These are phyloP conservation scores for Melieria picta DNA, from an alignment of 2,888 invertebrate species.

Conservation along the genomic window DNA sequence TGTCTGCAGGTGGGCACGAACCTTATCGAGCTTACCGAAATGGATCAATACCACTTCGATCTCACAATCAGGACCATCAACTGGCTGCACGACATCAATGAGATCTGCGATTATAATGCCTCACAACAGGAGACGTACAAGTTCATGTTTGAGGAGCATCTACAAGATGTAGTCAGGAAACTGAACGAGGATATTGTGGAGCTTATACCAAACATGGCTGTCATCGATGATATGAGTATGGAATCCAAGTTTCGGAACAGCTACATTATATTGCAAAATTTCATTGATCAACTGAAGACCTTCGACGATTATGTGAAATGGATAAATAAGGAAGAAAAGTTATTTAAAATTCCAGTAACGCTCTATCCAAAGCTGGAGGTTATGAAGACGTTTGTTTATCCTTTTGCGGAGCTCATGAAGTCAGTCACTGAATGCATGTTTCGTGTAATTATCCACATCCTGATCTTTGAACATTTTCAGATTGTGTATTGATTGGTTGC, in stretches of 20 bases:
- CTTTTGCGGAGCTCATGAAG: conserved; percentile 78
- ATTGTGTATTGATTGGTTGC: conserved; percentile 78
- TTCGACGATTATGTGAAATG: conserved; percentile 81
- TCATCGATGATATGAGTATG: conserved; percentile 87
- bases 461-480: conserved; percentile 43
- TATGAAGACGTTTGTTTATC: conserved; percentile 76
- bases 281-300: conserved; percentile 78
- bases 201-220: conserved; percentile 78
- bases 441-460: background rate
- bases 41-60: conserved; percentile 79
- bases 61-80: conserved; percentile 84
- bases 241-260: conserved; percentile 81
- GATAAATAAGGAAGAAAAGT: conserved; percentile 90
- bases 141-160: conserved; percentile 83
- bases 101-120: conserved; percentile 84
- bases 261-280: conserved; percentile 78
- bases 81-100: conserved; percentile 84
- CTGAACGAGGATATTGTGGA: conserved; percentile 78
- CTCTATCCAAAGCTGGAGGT: conserved; percentile 83
- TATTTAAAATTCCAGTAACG: conserved; percentile 82
- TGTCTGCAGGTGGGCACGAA: conserved; percentile 73
- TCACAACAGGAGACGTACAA: conserved; percentile 81
- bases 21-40: conserved; percentile 80
- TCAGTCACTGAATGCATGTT: conserved; percentile 41
- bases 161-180: conserved; percentile 75